Conservation (phyloP, 2,888 invertebrate genomes). For the Ectemnius continuus region DNA sequence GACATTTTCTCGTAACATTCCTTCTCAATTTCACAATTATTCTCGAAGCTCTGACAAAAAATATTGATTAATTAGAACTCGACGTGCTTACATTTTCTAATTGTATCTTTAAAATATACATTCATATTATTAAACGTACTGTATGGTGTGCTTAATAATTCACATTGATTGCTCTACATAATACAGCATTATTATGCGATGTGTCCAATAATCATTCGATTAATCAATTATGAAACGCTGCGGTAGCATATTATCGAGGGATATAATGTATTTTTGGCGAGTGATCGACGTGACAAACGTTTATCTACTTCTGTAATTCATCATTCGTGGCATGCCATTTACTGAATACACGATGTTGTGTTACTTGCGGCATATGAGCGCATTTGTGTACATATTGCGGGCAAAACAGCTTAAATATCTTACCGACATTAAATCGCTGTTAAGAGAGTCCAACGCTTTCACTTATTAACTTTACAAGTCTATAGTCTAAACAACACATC, state of each 20-base stretch:
- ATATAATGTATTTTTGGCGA: background rate
- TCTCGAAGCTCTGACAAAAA: background rate
- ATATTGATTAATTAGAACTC: background rate
- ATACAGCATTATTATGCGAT: slow-evolving; percentile 65
- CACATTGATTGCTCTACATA: slow-evolving; percentile 60
- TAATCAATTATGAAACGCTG: slow-evolving; percentile 66
- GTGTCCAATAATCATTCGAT: slow-evolving; percentile 65
- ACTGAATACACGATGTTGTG: slow-evolving; percentile 10
- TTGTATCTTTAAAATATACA: slow-evolving; percentile 46
- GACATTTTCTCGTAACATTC: too few relatives aligned
- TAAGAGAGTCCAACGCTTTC: slow-evolving; percentile 16
- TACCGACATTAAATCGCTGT: slow-evolving; percentile 21
- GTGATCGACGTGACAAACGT: slow-evolving; percentile 46
- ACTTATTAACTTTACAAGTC: too few relatives aligned
- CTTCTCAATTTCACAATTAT: too few relatives aligned
- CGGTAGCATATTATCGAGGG: slow-evolving; percentile 36
- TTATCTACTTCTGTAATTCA: slow-evolving; percentile 59
- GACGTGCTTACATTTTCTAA: background rate
- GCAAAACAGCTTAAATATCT: slow-evolving; percentile 46
- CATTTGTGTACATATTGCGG: slow-evolving; percentile 37
- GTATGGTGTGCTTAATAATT: slow-evolving; percentile 52
- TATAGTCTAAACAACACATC: too few relatives aligned
- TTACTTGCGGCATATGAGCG: slow-evolving; percentile 47
- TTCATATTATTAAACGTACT: slow-evolving; percentile 37
- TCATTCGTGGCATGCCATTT: slow-evolving; percentile 45